Evolutionary conservation across 2,113 vertebrate species (phyloP).

Genomic region (Trogon surrucura): DNA sequence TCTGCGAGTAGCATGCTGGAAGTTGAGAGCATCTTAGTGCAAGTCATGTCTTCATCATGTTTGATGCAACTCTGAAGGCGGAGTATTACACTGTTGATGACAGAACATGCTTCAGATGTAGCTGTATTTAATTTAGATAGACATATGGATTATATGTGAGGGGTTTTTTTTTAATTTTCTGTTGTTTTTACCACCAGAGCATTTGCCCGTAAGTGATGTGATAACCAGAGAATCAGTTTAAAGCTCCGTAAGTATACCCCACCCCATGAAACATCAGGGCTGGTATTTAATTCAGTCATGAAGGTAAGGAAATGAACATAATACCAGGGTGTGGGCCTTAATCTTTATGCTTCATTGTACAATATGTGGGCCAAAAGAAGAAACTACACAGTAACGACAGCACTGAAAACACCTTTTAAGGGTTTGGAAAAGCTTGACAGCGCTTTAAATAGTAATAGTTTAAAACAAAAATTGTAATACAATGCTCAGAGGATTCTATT

Average conservation of each 20-base stretch:
- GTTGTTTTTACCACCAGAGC: not conserved
- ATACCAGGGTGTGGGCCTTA: not conserved
- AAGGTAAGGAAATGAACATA: not conserved
- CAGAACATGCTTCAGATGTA: not conserved
- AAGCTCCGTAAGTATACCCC: not conserved
- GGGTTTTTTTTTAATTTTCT: not conserved
- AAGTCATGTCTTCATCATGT: not conserved
- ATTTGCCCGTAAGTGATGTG: not conserved
- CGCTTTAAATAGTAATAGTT: slow-evolving; percentile 29
- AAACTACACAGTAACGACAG: slow-evolving; percentile 41
- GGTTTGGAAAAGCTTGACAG: slow-evolving; percentile 14
- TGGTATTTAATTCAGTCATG: not conserved
- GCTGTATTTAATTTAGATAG: not conserved
- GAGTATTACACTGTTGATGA: not conserved
- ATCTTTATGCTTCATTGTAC: slow-evolving; percentile 17
- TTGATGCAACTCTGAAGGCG: not conserved
- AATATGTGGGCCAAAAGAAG: slow-evolving; percentile 17
- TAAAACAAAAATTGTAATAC: not conserved
- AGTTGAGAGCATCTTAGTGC: not conserved
- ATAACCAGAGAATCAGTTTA: not conserved
- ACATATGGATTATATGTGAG: not conserved
- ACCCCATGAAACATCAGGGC: not conserved
- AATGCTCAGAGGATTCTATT: not conserved
- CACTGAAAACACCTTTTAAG: slow-evolving; percentile 28
- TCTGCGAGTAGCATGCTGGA: not conserved